phyloP scores from a whole-genome alignment of 2,888 invertebrate genomes.

The Mythimna loreyi region DNA sequence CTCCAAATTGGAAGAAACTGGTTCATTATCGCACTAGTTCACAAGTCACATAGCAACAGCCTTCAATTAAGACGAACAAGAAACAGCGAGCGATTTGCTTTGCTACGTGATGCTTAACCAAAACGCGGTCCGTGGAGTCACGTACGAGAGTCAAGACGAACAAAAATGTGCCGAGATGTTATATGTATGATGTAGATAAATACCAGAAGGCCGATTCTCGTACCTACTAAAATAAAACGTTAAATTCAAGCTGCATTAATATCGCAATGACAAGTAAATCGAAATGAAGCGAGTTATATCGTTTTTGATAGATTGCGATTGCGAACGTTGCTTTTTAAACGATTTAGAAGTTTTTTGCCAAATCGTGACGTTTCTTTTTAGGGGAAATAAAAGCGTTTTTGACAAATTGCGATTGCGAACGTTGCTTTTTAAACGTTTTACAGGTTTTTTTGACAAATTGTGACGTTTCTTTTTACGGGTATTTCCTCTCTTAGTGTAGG shows the following conservation, averaged over 20 bases:
- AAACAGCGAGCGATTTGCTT: constrained; percentile 18
- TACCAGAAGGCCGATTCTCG: constrained; percentile 3
- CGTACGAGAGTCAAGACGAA: constrained; percentile 40
- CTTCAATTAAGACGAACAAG: constrained; percentile 12
- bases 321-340: too few relatives aligned
- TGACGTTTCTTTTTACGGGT: background rate
- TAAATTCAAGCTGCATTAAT: background rate
- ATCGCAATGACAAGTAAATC: background rate
- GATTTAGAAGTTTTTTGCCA: background rate
- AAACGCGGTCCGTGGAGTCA: constrained; percentile 32
- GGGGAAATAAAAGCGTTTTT: too few relatives aligned
- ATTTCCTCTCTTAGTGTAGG: constrained; percentile 15
- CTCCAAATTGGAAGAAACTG: constrained; percentile 8
- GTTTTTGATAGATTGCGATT: background rate
- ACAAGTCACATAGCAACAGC: constrained; percentile 19
- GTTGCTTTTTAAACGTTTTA: background rate
- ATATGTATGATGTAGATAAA: constrained; percentile 6
- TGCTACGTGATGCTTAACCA: constrained; percentile 50
- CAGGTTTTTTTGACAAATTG: background rate
- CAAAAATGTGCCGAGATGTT: constrained; percentile 38
- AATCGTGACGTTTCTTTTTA: background rate
- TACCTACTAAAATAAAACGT: background rate
- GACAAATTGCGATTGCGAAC: background rate
- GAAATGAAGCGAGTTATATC: background rate
- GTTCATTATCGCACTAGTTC: constrained; percentile 9